Conservation (phyloP, 2,797 vertebrate species). For the Crocidura indochinensis region DNA sequence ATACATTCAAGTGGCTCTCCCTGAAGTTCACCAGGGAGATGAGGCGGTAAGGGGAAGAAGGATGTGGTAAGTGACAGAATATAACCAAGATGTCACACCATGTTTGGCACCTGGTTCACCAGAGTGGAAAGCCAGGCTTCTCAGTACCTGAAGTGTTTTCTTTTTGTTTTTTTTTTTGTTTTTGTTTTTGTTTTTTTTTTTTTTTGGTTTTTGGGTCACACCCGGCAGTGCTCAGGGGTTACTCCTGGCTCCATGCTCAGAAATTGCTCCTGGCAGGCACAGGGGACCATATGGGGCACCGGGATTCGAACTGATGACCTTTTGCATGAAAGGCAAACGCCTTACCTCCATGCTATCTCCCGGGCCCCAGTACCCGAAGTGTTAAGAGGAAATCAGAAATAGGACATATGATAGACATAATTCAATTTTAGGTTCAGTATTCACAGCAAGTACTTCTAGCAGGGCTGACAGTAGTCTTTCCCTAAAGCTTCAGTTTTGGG, state of each 20-base stretch:
- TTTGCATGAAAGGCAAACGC: no score
- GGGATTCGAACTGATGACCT: no score
- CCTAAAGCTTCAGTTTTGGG: slow-evolving; percentile 23
- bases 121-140: slow-evolving; percentile 27
- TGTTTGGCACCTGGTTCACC: neutral
- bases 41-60: neutral
- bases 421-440: slow-evolving; percentile 52
- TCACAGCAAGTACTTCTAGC: slow-evolving; percentile 61
- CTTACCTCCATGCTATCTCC: no score
- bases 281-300: no score
- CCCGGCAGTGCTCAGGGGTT: no score
- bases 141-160: neutral
- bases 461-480: slow-evolving; percentile 29
- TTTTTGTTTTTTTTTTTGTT: no score
- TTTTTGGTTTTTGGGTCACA: no score
- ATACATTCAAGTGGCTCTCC: neutral
- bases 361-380: neutral
- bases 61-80: slow-evolving; percentile 8
- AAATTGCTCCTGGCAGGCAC: no score
- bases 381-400: slow-evolving; percentile 61
- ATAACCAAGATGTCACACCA: neutral
- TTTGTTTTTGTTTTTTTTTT: no score
- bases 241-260: no score
- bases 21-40: slow-evolving; percentile 4
- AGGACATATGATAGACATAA: slow-evolving; percentile 28